These are phyloP conservation scores for Pholis gunnellus DNA, from an alignment of 2,113 vertebrate genomes.

Conservation along the genomic window DNA sequence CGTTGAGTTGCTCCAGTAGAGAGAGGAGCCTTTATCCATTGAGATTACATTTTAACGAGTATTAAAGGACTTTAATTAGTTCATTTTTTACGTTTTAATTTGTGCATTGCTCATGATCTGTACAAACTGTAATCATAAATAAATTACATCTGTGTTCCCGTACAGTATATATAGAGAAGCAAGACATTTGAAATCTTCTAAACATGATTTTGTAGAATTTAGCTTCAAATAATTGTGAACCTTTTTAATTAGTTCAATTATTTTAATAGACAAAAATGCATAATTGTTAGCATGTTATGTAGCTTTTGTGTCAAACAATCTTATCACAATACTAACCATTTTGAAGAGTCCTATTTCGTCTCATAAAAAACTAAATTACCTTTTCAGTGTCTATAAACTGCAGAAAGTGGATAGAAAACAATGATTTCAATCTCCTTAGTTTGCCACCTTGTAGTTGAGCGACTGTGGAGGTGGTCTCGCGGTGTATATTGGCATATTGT, in stretches of 20 bases:
- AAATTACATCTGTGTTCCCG: conserved; percentile 12
- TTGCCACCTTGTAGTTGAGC: conserved; percentile 54
- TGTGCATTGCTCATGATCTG: conserved; percentile 39
- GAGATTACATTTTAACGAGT: conserved; percentile 50
- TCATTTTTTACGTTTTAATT: conserved; percentile 42
- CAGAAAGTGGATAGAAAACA: conserved; percentile 41
- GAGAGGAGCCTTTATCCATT: conserved; percentile 31
- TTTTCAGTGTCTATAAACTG: conserved; percentile 24
- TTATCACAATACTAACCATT: neutral
- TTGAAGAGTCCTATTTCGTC: conserved; percentile 19
- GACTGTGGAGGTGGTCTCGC: conserved; percentile 67
- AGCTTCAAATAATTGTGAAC: neutral
- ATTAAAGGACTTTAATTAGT: conserved; percentile 57
- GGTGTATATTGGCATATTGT: conserved; percentile 70
- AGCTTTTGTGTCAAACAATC: neutral
- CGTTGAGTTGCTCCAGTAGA: conserved; percentile 47
- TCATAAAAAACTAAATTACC: conserved; percentile 21
- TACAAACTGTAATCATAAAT: conserved; percentile 30
- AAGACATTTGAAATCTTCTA: neutral
- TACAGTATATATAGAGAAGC: neutral
- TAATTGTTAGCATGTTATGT: neutral
- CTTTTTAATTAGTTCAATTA: neutral
- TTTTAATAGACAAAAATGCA: neutral
- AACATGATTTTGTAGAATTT: neutral
- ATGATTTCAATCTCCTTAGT: conserved; percentile 43